phyloP scores from a whole-genome alignment of 2,888 invertebrate species.

The Poecilobothrus nobilitatus region DNA sequence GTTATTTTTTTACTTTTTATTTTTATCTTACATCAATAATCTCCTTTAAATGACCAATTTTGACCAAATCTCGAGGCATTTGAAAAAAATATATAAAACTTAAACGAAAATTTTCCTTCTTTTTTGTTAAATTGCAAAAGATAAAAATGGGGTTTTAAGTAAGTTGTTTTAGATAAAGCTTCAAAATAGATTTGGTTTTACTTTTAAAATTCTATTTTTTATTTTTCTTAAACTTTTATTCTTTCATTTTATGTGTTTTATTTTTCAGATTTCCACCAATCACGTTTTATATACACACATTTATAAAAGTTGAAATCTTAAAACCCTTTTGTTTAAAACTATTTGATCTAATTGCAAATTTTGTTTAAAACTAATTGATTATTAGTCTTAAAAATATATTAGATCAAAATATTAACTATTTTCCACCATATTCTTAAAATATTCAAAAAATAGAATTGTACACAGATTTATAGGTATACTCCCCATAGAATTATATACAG shows the following conservation, averaged over 20 bases:
- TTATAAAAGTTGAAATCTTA: too few species aligned
- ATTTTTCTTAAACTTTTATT: too few species aligned
- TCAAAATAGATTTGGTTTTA: conserved; percentile 16
- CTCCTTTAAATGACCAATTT: conserved; percentile 26
- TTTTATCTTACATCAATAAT: conserved; percentile 22
- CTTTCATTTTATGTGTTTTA: background rate
- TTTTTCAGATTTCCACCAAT: background rate
- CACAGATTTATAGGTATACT: too few species aligned
- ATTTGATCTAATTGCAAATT: too few species aligned
- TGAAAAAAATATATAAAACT: conserved; percentile 20
- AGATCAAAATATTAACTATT: too few species aligned
- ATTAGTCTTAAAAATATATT: too few species aligned
- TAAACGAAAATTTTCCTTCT: conserved; percentile 20
- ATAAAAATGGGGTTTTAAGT: conserved; percentile 22
- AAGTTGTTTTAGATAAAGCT: conserved; percentile 23
- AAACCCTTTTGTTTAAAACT: too few species aligned
- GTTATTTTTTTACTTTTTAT: conserved; percentile 18
- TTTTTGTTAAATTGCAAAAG: conserved; percentile 24
- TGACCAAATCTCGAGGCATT: conserved; percentile 25
- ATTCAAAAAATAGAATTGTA: too few species aligned
- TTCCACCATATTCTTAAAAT: too few species aligned
- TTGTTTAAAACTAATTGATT: too few species aligned
- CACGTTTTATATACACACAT: background rate
- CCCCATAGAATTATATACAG: too few species aligned
- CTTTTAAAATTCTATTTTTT: too few species aligned